These are phyloP conservation scores for Misgurnus anguillicaudatus DNA, from an alignment of 2,113 vertebrate species.

Conservation along the genomic window DNA sequence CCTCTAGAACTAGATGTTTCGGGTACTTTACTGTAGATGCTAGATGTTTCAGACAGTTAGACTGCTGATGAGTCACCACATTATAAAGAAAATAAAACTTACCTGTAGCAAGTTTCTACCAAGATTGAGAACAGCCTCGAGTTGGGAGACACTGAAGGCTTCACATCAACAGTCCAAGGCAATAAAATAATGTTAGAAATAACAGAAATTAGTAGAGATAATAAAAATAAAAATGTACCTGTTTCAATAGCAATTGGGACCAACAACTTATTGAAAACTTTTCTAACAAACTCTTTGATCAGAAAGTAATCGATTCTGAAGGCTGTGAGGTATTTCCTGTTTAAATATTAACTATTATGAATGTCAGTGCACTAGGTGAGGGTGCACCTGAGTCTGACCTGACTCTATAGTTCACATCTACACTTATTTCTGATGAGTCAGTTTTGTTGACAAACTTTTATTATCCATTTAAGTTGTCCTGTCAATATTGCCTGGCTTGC, in stretches of 20 bases:
- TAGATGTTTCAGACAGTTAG: background rate
- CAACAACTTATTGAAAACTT: background rate
- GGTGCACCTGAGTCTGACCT: background rate
- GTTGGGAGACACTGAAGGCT: no score
- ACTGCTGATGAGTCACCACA: background rate
- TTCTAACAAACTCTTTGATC: background rate
- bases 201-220: no score
- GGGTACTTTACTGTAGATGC: background rate
- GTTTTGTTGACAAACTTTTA: slow-evolving; percentile 3
- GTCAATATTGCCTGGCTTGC: background rate
- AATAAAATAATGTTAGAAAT: background rate
- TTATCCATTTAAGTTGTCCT: background rate
- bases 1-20: background rate
- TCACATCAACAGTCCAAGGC: background rate
- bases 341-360: slow-evolving; percentile 1
- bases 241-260: background rate
- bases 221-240: no score
- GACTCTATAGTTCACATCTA: background rate
- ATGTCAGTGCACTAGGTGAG: background rate
- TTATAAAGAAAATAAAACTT: background rate
- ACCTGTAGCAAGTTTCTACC: no score
- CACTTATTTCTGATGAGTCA: slow-evolving; percentile 10
- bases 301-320: background rate
- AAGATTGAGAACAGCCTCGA: no score
- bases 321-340: background rate